Evolutionary conservation across 2,113 vertebrate genomes (phyloP).

Genomic region (Podocnemis expansa): DNA sequence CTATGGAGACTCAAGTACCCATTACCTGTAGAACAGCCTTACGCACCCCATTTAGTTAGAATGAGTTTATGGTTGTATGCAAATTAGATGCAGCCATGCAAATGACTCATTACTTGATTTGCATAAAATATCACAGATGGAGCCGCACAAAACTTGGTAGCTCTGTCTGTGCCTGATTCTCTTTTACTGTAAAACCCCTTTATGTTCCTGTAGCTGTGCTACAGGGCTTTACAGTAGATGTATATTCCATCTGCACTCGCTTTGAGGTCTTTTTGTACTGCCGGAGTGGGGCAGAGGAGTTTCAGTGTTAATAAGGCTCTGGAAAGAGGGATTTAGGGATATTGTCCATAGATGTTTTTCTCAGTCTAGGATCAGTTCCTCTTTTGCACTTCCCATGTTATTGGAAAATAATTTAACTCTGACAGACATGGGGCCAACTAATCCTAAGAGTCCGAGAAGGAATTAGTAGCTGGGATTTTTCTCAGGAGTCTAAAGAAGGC

Average conservation of each 20-base stretch:
- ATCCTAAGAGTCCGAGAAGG: neutral
- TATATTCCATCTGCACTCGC: neutral
- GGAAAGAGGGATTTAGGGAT: neutral
- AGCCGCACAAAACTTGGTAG: neutral
- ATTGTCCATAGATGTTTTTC: neutral
- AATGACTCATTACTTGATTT: constrained; percentile 15
- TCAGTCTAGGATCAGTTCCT: neutral
- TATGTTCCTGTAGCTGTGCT: neutral
- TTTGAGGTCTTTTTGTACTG: neutral
- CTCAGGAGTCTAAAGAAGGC: neutral
- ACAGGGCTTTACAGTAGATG: rapidly evolving
- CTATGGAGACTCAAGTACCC: neutral
- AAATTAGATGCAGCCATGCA: constrained; percentile 6
- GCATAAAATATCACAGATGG: neutral
- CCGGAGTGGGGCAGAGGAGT: neutral
- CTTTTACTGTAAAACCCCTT: neutral
- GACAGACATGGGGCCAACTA: neutral
- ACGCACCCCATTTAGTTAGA: rapidly evolving
- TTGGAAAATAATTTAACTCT: neutral
- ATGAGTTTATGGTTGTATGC: neutral
- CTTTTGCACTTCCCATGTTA: neutral
- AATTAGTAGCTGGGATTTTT: neutral
- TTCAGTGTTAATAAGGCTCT: neutral
- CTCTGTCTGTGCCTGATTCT: neutral
- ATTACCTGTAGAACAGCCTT: neutral